These are phyloP conservation scores for Ochlodes sylvanus DNA, from an alignment of 2,888 invertebrate species.

Conservation along the genomic window DNA sequence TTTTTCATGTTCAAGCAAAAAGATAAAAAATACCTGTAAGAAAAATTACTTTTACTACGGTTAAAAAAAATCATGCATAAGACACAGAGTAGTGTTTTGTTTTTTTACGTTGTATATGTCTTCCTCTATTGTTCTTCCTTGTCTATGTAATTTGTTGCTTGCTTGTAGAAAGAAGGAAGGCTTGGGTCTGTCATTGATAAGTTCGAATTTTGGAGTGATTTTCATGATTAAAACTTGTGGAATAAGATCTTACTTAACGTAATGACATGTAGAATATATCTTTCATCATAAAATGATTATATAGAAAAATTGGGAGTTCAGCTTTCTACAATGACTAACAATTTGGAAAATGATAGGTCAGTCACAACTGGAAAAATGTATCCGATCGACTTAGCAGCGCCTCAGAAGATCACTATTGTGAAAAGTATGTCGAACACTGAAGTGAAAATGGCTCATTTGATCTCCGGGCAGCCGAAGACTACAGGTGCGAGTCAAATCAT, in stretches of 20 bases:
- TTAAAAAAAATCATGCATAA: too few species aligned
- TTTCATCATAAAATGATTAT: slow-evolving; percentile 7
- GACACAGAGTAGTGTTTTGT: slow-evolving; percentile 37
- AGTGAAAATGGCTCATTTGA: slow-evolving; percentile 79
- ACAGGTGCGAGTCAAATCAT: slow-evolving; percentile 69
- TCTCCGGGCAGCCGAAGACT: slow-evolving; percentile 71
- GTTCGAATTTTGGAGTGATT: slow-evolving; percentile 44
- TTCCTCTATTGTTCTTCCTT: slow-evolving; percentile 24
- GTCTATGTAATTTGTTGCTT: slow-evolving; percentile 38
- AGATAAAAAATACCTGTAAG: too few species aligned
- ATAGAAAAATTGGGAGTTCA: slow-evolving; percentile 6
- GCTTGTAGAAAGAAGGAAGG: slow-evolving; percentile 36
- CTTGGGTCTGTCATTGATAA: slow-evolving; percentile 46
- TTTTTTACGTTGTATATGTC: slow-evolving; percentile 32
- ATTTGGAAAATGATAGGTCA: slow-evolving; percentile 84
- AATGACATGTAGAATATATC: slow-evolving; percentile 30
- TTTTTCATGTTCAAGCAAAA: too few species aligned
- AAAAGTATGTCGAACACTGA: slow-evolving; percentile 76
- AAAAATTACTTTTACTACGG: too few species aligned
- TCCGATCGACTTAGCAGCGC: slow-evolving; percentile 83
- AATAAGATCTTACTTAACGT: slow-evolving; percentile 8
- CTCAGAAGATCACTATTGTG: slow-evolving; percentile 81
- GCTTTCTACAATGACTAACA: slow-evolving; percentile 70
- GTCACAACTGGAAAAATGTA: slow-evolving; percentile 83
- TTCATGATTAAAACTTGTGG: slow-evolving; percentile 12